phyloP scores from a whole-genome alignment of 2,888 invertebrate genomes.

The Omphaloscelis lunosa region DNA sequence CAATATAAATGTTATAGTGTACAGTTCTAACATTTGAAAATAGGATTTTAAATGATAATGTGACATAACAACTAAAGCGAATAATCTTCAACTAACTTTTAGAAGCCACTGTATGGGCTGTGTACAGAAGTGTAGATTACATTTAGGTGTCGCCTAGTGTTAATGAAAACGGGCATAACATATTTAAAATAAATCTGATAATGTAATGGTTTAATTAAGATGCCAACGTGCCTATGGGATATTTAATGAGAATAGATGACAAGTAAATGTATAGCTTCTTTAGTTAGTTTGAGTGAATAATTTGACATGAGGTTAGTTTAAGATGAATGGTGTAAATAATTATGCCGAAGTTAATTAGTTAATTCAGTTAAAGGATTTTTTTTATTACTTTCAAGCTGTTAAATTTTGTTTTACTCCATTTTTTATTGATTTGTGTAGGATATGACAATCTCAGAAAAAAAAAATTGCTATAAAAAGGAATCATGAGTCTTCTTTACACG shows the following conservation, averaged over 20 bases:
- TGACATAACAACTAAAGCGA: too few relatives aligned
- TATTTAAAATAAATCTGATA: background rate
- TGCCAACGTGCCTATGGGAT: background rate
- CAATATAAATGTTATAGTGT: background rate
- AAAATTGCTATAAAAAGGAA: too few relatives aligned
- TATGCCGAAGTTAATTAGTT: background rate
- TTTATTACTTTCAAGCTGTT: background rate
- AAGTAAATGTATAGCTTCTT: background rate
- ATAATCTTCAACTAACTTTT: background rate
- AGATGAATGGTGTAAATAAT: background rate
- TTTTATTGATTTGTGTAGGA: background rate
- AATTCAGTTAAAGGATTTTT: background rate
- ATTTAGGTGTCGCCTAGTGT: background rate
- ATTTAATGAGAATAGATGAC: background rate
- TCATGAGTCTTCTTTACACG: background rate
- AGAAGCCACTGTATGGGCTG: background rate
- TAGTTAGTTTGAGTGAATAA: background rate
- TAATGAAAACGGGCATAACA: background rate
- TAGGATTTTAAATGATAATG: background rate
- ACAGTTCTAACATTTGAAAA: background rate
- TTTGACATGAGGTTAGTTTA: background rate
- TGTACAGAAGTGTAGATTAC: too few relatives aligned
- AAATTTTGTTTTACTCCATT: background rate
- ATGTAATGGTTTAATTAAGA: background rate
- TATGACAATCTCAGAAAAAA: background rate